Evolutionary conservation across 2,888 invertebrate genomes (phyloP).

Genomic region (Acrocera orbiculus): DNA sequence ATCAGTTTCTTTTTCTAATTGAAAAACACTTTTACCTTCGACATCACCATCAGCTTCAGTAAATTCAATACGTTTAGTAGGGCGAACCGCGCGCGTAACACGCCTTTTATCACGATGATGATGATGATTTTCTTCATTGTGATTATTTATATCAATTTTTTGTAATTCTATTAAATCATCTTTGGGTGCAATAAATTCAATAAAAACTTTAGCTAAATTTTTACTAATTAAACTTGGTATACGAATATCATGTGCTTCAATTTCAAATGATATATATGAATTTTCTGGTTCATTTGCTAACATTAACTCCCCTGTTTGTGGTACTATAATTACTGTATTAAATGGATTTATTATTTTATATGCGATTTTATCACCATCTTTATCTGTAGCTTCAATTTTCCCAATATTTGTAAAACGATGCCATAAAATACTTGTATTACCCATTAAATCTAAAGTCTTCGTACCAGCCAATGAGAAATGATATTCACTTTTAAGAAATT

Average conservation of each 20-base stretch:
- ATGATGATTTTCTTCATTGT: slow-evolving; percentile 31
- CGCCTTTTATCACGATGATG: slow-evolving; percentile 56
- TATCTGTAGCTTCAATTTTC: slow-evolving; percentile 69
- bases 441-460: slow-evolving; percentile 35
- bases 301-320: slow-evolving; percentile 80
- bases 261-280: slow-evolving; percentile 48
- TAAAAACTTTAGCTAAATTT: slow-evolving; percentile 54
- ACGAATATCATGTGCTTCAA: slow-evolving; percentile 69
- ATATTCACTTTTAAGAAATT: slow-evolving; percentile 61
- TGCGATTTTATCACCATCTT: slow-evolving; percentile 81
- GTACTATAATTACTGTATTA: slow-evolving; percentile 72
- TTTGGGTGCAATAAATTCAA: slow-evolving; percentile 48
- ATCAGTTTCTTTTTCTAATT: slow-evolving; percentile 79
- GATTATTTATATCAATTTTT: slow-evolving; percentile 33
- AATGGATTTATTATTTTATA: slow-evolving; percentile 68
- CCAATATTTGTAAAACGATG: slow-evolving; percentile 69
- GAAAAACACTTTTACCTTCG: slow-evolving; percentile 75
- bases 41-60: slow-evolving; percentile 80
- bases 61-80: slow-evolving; percentile 85
- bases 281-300: slow-evolving; percentile 60
- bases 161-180: slow-evolving; percentile 42
- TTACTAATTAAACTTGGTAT: slow-evolving; percentile 51
- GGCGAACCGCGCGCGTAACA: slow-evolving; percentile 78
- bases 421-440: slow-evolving; percentile 47
- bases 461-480: slow-evolving; percentile 57